Conservation (phyloP, 2,888 invertebrate genomes). For the Zootermopsis nevadensis region DNA sequence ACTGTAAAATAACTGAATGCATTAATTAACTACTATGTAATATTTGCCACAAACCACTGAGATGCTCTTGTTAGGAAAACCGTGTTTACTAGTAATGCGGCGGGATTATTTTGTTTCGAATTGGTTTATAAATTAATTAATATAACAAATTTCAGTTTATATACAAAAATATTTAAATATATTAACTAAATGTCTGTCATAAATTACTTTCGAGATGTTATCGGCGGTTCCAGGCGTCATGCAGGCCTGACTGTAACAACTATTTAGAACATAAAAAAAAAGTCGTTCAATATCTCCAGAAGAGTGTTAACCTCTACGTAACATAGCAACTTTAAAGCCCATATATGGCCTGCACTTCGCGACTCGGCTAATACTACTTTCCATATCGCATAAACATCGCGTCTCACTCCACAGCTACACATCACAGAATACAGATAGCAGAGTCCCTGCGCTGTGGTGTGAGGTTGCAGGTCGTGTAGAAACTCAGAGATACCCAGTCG, state of each 20-base stretch:
- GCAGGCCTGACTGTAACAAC: neutral
- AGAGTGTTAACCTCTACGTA: neutral
- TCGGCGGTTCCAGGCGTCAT: neutral
- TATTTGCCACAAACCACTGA: too few relatives aligned
- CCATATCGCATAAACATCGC: slow-evolving; percentile 47
- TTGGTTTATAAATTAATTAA: too few relatives aligned
- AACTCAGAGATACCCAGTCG: slow-evolving; percentile 21
- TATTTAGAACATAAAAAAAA: neutral
- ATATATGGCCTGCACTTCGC: neutral
- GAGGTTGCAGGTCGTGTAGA: slow-evolving; percentile 35
- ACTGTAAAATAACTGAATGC: too few relatives aligned
- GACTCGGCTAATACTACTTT: slow-evolving; percentile 26
- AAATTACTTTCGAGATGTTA: neutral
- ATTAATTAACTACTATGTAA: too few relatives aligned
- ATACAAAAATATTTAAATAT: too few relatives aligned
- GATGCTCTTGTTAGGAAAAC: too few relatives aligned
- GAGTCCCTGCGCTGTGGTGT: neutral
- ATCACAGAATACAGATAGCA: neutral
- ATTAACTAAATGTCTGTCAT: too few relatives aligned
- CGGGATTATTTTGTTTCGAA: too few relatives aligned
- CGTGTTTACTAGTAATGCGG: too few relatives aligned
- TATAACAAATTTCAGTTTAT: too few relatives aligned
- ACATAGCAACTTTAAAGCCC: neutral
- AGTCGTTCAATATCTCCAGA: neutral
- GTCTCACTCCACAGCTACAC: neutral